Evolutionary conservation across 2,113 vertebrate genomes (phyloP).

Genomic region (Copsychus sechellarum): DNA sequence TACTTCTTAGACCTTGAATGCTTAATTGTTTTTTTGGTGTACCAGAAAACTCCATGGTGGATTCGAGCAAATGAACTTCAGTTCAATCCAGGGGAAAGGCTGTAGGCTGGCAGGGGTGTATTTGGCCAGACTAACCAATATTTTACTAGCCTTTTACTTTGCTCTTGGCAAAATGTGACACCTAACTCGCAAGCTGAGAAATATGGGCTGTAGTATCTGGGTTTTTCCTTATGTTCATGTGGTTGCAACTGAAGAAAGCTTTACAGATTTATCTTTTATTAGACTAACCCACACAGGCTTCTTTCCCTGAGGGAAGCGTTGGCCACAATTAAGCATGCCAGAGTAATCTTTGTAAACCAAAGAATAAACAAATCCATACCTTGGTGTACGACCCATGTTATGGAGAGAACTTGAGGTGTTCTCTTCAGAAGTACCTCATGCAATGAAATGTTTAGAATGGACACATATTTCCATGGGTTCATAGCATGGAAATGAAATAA

Average conservation of each 20-base stretch:
- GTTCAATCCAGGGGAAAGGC: background rate
- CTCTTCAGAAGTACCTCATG: background rate
- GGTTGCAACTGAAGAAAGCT: conserved; percentile 15
- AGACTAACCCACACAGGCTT: conserved; percentile 15
- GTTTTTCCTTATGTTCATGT: conserved; percentile 19
- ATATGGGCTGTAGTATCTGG: background rate
- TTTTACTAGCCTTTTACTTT: background rate
- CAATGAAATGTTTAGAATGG: background rate
- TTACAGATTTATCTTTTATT: conserved; percentile 50
- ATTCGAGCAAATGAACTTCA: background rate
- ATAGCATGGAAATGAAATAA: background rate
- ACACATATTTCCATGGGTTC: background rate
- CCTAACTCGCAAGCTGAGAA: background rate
- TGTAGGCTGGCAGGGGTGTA: background rate
- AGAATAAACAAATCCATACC: conserved; percentile 39
- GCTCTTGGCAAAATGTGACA: background rate
- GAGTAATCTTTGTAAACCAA: conserved; percentile 29
- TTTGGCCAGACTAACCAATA: background rate
- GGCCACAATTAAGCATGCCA: background rate
- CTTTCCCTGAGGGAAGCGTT: background rate
- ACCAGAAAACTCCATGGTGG: background rate
- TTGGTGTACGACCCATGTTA: background rate
- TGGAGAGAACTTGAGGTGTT: background rate
- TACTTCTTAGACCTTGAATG: background rate
- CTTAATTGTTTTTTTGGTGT: background rate